Conservation (phyloP, 2,888 invertebrate species). For the Ophonus ardosiacus region DNA sequence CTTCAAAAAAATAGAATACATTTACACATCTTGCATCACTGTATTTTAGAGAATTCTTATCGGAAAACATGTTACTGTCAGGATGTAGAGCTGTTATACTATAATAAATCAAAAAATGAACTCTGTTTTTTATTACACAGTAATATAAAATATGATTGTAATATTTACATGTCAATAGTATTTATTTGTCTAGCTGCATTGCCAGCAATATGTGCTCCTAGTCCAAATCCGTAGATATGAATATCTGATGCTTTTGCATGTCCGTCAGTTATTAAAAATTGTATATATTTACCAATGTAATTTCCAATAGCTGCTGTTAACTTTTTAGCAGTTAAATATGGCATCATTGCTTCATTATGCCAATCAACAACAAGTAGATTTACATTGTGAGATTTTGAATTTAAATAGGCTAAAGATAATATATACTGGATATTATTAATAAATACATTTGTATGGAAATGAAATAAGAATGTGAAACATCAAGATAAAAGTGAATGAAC, state of each 20-base stretch:
- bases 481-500: too few relatives aligned
- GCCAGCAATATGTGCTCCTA: conserved; percentile 45
- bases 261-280: conserved; percentile 31
- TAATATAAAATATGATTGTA: not conserved
- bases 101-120: not conserved
- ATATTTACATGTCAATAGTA: conserved; percentile 3
- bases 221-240: conserved; percentile 34
- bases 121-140: not conserved
- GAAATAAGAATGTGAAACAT: too few relatives aligned
- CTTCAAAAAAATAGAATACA: conserved; percentile 7
- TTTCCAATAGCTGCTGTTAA: conserved; percentile 17
- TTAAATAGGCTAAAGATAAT: conserved; percentile 16
- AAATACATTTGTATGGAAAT: too few relatives aligned
- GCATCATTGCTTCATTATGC: conserved; percentile 31
- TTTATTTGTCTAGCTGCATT: conserved; percentile 30
- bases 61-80: conserved; percentile 5
- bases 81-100: conserved; percentile 48
- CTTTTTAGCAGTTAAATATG: conserved; percentile 17
- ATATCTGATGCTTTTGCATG: conserved; percentile 20
- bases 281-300: conserved; percentile 30
- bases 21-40: conserved; percentile 49
- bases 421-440: too few relatives aligned
- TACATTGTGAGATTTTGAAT: not conserved
- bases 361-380: conserved; percentile 45
- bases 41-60: conserved; percentile 20